These are phyloP conservation scores for Procavia capensis DNA, from an alignment of 2,113 vertebrate species.

Conservation along the genomic window DNA sequence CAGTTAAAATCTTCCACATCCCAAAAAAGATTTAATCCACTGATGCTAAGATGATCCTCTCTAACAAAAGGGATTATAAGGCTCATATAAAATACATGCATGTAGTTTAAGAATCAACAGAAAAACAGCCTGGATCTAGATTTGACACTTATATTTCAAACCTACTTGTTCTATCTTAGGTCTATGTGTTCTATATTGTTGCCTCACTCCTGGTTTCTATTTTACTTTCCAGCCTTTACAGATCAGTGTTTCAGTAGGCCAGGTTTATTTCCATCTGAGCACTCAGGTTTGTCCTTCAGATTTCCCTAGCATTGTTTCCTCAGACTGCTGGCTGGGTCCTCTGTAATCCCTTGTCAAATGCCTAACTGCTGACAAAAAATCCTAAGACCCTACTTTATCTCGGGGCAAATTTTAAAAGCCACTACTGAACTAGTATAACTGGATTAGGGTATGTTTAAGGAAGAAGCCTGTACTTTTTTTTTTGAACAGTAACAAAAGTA, in stretches of 20 bases:
- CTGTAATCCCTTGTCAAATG: neutral
- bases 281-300: neutral
- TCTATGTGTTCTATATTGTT: neutral
- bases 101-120: neutral
- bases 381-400: neutral
- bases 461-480: neutral
- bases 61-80: neutral
- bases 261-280: conserved; percentile 28
- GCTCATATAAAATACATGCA: neutral
- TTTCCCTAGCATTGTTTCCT: neutral
- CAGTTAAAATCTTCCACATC: neutral
- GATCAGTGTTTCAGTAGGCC: neutral
- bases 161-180: neutral
- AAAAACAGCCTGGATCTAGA: neutral
- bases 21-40: neutral
- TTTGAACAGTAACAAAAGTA: neutral
- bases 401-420: neutral
- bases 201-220: neutral
- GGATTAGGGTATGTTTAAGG: neutral
- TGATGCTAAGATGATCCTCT: neutral
- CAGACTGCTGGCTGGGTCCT: neutral
- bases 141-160: neutral
- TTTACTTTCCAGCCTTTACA: conserved; percentile 8
- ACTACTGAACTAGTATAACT: neutral
- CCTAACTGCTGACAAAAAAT: neutral